Evolutionary conservation across 1,140 invertebrate species (phyloP).

Genomic region (Pachyrhynchus sulphureomaculatus): DNA sequence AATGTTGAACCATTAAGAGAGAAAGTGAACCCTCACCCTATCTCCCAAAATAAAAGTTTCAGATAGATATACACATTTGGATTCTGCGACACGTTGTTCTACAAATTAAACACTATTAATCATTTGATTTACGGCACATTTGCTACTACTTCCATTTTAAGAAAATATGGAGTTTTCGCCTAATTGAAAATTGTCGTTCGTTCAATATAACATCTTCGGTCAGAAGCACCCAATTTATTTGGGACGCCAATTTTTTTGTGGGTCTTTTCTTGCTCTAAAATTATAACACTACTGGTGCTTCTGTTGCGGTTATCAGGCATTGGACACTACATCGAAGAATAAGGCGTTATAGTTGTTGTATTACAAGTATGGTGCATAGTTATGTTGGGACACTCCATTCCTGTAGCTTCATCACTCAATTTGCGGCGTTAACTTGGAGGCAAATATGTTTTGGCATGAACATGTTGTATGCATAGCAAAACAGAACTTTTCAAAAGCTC

Average conservation of each 20-base stretch:
- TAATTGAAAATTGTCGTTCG: background rate
- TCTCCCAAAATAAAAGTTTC: slow-evolving; percentile 19
- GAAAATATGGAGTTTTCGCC: slow-evolving; percentile 21
- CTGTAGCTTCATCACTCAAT: no score
- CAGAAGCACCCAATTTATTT: background rate
- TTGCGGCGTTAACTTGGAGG: no score
- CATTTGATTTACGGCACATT: slow-evolving; percentile 33
- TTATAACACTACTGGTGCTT: no score
- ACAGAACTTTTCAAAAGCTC: no score
- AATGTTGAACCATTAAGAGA: background rate
- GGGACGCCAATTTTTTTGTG: background rate
- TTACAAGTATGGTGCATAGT: no score
- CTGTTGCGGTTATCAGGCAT: no score
- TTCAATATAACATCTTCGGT: background rate
- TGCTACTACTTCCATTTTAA: slow-evolving; percentile 26
- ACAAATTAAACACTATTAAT: slow-evolving; percentile 32
- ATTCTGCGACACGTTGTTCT: slow-evolving; percentile 32
- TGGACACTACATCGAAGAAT: no score
- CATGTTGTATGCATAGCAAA: no score
- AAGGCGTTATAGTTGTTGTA: no score
- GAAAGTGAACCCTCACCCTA: slow-evolving; percentile 1
- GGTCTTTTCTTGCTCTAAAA: no score
- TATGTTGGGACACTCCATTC: no score
- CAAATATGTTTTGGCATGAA: no score
- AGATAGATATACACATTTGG: slow-evolving; percentile 29